Base-by-base conservation (phyloP, 2,888 invertebrate species). In the Stenolophus ochropezus region DNA sequence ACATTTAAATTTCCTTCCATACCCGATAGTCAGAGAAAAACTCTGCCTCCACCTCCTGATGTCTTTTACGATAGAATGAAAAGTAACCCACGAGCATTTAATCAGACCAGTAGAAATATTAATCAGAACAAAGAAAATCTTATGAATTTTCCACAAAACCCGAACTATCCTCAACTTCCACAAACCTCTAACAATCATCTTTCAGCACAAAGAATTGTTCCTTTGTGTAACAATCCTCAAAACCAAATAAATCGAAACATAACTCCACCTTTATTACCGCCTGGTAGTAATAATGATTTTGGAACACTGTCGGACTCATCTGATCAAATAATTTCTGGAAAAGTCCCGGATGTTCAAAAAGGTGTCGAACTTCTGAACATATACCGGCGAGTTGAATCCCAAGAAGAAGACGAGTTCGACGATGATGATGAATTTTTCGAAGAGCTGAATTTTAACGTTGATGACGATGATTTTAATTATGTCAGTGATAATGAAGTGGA, bases 401-500 rank as follows among this genome's bases (percentile, higher is more conserved):
- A 65, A 25, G 58, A 47, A 47, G 14, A 69, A 11, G 11, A n/a
- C n/a, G n/a, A 42, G 6, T 11, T 1, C 0, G 33, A 42, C 11
- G 33, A 42, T 8, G 33, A 73, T 23, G 58, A 56, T 21, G 73
- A 74, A n/a, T 58, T 33, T 20, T 33, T n/a, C 18, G n/a, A 42
- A 5, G 75, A 81, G n/a, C 5, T 65, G 0, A 2, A 23, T 4
- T 61, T 53, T 27, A 27, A 16, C 4, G 80, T 53, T 2, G 53
- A 73, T 16, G 81, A 81, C n/a, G 81, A 74, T 4, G 47, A 61
- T 1, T 71, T 69, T 14, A 4, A 16, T 20, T 81, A 75, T 20
- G 5, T 27, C 8, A 61, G 75, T 27, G 65, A 75, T 11, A 49
- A 81, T 1, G 65, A 49, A n/a, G 11, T 16, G 25, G 74, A 79